Conservation (phyloP, 2,888 invertebrate genomes). For the Clistopyga incitator region DNA sequence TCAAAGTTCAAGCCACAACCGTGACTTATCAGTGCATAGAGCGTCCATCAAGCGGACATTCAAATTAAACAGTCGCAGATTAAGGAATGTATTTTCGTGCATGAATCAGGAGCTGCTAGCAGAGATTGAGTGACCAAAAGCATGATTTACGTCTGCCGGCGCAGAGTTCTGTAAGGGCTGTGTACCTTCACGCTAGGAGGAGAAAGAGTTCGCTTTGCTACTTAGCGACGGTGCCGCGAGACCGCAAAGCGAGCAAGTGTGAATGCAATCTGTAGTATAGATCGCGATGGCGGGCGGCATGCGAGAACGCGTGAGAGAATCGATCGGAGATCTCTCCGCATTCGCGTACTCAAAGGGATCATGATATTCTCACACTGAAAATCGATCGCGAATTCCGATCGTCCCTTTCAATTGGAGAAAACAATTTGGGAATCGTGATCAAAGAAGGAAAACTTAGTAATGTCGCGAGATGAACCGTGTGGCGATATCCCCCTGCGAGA, state of each 20-base stretch:
- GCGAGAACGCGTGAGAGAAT: conserved; percentile 57
- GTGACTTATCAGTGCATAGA: too few species aligned
- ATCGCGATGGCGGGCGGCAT: conserved; percentile 54
- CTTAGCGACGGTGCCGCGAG: conserved; percentile 35
- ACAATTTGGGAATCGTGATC: conserved; percentile 1
- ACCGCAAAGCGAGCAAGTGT: conserved; percentile 58
- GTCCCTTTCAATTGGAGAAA: neutral
- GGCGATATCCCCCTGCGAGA: neutral
- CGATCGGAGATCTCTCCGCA: conserved; percentile 38
- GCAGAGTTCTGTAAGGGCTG: neutral
- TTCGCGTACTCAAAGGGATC: neutral
- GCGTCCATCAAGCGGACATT: neutral
- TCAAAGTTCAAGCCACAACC: too few species aligned
- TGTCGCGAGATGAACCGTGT: conserved; percentile 1
- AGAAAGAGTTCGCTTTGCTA: conserved; percentile 15
- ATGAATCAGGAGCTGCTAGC: neutral
- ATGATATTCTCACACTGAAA: conserved; percentile 4
- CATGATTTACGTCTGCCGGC: neutral
- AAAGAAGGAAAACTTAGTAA: neutral
- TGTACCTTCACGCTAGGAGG: neutral
- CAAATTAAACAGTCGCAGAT: neutral
- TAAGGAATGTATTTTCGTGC: neutral
- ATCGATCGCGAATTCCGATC: conserved; percentile 7
- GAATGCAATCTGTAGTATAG: conserved; percentile 64
- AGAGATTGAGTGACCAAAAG: neutral